Evolutionary conservation across 2,113 vertebrate species (phyloP).

Genomic region (Halcyon malimbica): DNA sequence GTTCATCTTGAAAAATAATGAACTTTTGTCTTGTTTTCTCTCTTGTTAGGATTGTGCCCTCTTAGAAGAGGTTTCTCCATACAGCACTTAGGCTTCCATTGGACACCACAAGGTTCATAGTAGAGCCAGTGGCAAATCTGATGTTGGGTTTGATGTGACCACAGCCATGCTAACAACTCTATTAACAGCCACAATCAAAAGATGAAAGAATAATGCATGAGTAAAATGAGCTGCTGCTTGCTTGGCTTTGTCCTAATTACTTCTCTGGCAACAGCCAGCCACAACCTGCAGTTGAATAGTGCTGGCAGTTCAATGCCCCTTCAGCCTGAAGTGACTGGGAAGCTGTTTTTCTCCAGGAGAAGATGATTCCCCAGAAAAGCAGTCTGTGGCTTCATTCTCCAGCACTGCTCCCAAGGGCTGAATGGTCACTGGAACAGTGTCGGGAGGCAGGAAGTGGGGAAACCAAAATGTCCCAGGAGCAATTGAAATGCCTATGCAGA

Average conservation of each 20-base stretch:
- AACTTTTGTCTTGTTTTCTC: background rate
- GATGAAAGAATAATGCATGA: background rate
- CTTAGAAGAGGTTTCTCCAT: background rate
- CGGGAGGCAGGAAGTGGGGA: background rate
- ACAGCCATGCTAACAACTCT: background rate
- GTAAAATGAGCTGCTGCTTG: background rate
- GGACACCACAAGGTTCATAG: background rate
- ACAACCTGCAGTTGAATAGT: background rate
- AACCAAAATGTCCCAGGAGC: background rate
- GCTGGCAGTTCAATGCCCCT: background rate
- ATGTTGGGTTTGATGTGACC: background rate
- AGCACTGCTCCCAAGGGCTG: background rate
- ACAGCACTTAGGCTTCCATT: background rate
- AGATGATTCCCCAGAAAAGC: background rate
- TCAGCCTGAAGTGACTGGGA: background rate
- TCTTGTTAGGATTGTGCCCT: background rate
- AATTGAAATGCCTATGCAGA: background rate
- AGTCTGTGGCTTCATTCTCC: background rate
- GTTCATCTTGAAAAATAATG: background rate
- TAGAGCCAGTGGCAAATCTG: background rate
- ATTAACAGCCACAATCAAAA: background rate
- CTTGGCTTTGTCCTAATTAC: background rate
- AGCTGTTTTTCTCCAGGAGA: background rate
- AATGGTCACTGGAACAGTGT: rapidly evolving
- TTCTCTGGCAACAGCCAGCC: background rate